phyloP scores from a whole-genome alignment of 2,113 vertebrate genomes.

The Neogobius melanostomus region DNA sequence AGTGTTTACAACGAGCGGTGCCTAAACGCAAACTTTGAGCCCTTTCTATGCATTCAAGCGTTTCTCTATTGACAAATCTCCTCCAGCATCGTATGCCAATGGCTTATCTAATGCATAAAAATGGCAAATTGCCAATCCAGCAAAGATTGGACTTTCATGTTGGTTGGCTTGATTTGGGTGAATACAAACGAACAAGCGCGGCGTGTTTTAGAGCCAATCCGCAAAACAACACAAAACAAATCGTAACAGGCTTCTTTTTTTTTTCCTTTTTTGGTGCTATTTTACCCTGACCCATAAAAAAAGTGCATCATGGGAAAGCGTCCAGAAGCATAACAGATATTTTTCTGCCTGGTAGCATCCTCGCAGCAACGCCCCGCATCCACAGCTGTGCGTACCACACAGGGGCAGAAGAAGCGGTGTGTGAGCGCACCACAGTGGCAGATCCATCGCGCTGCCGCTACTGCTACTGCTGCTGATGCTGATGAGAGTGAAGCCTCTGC shows the following conservation, averaged over 20 bases:
- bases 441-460: conserved; percentile 18
- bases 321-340: conserved; percentile 8
- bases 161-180: not conserved
- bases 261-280: not conserved
- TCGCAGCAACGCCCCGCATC: conserved; percentile 72
- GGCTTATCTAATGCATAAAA: not conserved
- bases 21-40: not conserved
- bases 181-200: conserved; percentile 12
- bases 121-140: conserved; percentile 9
- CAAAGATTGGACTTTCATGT: not conserved
- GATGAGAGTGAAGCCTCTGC: conserved; percentile 49
- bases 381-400: conserved; percentile 58
- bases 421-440: conserved; percentile 42
- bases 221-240: not conserved
- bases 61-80: conserved; percentile 7
- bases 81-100: not conserved
- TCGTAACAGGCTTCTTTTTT: not conserved
- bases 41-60: not conserved
- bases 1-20: conserved; percentile 37
- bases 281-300: not conserved
- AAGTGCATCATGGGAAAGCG: conserved; percentile 8
- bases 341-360: conserved; percentile 36
- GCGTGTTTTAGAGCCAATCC: not conserved
- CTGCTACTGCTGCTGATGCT: not conserved
- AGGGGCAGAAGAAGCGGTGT: conserved; percentile 46